These are phyloP conservation scores for Melanotaenia nigrans DNA, from an alignment of 2,797 vertebrate genomes.

Conservation along the genomic window DNA sequence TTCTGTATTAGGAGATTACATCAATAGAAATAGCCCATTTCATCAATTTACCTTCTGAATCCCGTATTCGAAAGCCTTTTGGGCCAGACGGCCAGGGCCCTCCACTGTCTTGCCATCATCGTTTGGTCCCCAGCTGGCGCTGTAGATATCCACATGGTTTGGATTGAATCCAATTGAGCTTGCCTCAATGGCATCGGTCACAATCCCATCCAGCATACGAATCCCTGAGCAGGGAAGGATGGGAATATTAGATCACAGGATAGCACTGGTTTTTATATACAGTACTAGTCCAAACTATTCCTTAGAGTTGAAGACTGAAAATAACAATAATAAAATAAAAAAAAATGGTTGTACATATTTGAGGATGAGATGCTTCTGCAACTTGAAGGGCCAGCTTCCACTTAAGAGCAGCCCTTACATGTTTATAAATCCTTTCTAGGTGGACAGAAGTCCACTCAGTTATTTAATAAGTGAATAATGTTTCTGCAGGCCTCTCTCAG, in stretches of 20 bases:
- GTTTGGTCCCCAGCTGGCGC: constrained; percentile 98
- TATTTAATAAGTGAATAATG: constrained; percentile 48
- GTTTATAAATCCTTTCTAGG: constrained; percentile 20
- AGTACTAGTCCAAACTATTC: neutral
- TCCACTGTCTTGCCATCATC: constrained; percentile 98
- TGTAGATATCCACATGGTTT: constrained; percentile 97
- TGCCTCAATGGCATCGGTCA: constrained; percentile 97
- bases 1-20: constrained; percentile 25
- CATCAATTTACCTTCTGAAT: constrained; percentile 88
- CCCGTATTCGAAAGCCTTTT: constrained; percentile 97
- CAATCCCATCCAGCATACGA: constrained; percentile 96
- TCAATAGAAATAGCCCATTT: neutral
- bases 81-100: constrained; percentile 93
- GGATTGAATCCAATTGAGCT: constrained; percentile 98
- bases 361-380: constrained; percentile 3
- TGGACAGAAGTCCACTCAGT: constrained; percentile 27
- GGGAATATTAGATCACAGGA: neutral
- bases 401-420: constrained; percentile 2
- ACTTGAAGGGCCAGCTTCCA: constrained; percentile 17
- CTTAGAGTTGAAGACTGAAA: neutral
- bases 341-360: neutral
- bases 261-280: neutral
- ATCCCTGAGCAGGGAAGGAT: constrained; percentile 82
- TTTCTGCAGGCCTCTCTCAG: constrained; percentile 10
- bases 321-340: neutral